Evolutionary conservation across 2,888 invertebrate species (phyloP), one percentile per base, ranked within the genome.

Genomic region (Diaperis boleti): DNA sequence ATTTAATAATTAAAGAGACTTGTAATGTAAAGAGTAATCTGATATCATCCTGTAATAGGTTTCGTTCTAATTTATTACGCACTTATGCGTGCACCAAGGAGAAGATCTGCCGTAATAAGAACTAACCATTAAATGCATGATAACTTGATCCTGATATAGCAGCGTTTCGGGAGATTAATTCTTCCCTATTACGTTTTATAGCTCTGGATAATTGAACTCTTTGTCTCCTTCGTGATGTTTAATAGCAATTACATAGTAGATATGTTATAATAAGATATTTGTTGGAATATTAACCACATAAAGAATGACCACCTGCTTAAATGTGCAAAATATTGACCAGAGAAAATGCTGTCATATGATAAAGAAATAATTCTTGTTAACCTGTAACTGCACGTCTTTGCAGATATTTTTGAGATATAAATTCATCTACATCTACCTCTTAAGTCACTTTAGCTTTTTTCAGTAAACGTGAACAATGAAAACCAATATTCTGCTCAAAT

Each of bases 201-300:
- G 63, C 66, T 33, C 39, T 8, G 41, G 59, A 62, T 65, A 65
- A 65, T 65, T 65, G 65, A 63, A 63, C 66, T 66, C 66, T 66
- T 66, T 64, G 63, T 66, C 66, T 66, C 66, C 42, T 62, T 65
- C 65, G 44, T 31, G 47, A 52, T 52, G 37, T 39, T 33, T 49
- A 55, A 60, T 39, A 52, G 44, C 52, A 26, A n/a, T 8, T 26
- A 26, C 26, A 26, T 6, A 20, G 20, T 20, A 6, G 20, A 6
- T 20, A 20, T 6, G 20, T 20, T 26, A 26, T n/a, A n/a, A n/a
- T n/a, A n/a, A n/a, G n/a, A n/a, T n/a, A n/a, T n/a, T n/a, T n/a
- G n/a, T n/a, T n/a, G n/a, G n/a, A n/a, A n/a, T n/a, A n/a, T n/a
- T n/a, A n/a, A n/a, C n/a, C n/a, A n/a, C n/a, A n/a, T n/a, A n/a